phyloP scores from a whole-genome alignment of 2,888 invertebrate genomes.

The Meiosimyza platycephala region DNA sequence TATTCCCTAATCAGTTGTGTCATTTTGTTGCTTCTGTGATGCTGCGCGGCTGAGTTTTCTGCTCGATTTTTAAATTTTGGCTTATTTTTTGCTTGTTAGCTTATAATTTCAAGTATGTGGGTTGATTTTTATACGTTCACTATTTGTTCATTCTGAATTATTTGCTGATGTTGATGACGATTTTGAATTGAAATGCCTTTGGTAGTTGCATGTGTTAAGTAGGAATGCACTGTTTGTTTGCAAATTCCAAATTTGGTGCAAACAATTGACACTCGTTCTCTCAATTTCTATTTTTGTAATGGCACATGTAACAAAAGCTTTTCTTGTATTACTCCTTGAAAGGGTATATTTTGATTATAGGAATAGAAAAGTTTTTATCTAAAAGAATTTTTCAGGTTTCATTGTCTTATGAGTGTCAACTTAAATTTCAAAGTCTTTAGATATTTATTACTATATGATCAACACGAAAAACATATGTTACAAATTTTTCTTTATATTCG shows the following conservation, averaged over 20 bases:
- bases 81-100: conserved; percentile 57
- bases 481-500: too few relatives aligned
- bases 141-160: background rate
- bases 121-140: conserved; percentile 2
- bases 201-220: background rate
- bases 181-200: background rate
- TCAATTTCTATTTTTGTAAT: conserved; percentile 5
- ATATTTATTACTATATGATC: too few relatives aligned
- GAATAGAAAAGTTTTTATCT: too few relatives aligned
- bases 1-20: conserved; percentile 66
- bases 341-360: too few relatives aligned
- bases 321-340: too few relatives aligned
- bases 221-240: background rate
- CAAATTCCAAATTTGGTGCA: conserved; percentile 12
- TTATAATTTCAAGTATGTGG: conserved; percentile 41
- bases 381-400: too few relatives aligned
- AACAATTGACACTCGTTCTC: conserved; percentile 39
- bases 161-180: conserved; percentile 13
- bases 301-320: too few relatives aligned
- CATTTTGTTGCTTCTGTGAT: conserved; percentile 60
- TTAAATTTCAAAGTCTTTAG: too few relatives aligned
- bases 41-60: conserved; percentile 44
- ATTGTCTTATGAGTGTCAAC: too few relatives aligned
- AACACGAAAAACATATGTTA: too few relatives aligned
- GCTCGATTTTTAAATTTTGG: conserved; percentile 13